phyloP scores from a whole-genome alignment of 2,888 invertebrate species.

The Eupsilia transversa region DNA sequence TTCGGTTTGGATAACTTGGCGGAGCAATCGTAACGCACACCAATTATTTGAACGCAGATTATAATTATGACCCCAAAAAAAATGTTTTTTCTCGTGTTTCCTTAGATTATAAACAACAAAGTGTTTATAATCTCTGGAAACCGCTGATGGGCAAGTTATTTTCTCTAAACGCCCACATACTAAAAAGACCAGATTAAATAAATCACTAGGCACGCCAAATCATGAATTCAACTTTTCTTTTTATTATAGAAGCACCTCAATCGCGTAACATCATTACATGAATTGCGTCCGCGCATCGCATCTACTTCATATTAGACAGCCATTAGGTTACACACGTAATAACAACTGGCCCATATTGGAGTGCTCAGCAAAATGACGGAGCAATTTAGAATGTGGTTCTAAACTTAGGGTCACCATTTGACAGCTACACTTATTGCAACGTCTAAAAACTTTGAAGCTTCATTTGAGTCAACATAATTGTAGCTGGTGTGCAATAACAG shows the following conservation, averaged over 20 bases:
- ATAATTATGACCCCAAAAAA: neutral
- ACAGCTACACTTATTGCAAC: neutral
- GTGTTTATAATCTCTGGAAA: no score
- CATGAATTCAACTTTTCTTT: slow-evolving; percentile 23
- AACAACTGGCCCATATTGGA: slow-evolving; percentile 39
- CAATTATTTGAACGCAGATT: neutral
- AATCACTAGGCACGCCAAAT: neutral
- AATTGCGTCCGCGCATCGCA: slow-evolving; percentile 33
- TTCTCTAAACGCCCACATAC: neutral
- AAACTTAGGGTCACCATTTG: slow-evolving; percentile 19
- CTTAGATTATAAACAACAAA: no score
- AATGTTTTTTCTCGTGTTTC: no score
- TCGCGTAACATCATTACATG: slow-evolving; percentile 45
- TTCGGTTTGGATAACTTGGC: no score
- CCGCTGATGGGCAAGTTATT: neutral
- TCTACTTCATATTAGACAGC: slow-evolving; percentile 38
- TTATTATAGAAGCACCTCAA: slow-evolving; percentile 23
- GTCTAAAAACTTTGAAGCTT: neutral
- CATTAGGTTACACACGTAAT: slow-evolving; percentile 56
- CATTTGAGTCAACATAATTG: no score
- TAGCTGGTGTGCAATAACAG: neutral
- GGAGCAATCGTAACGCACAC: no score
- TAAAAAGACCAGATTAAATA: slow-evolving; percentile 9
- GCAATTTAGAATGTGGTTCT: slow-evolving; percentile 43
- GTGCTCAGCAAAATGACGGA: slow-evolving; percentile 38